A percentile compares a stretch with the other conserved stretches of the same genome.
Conservation (phyloP, 2,797 vertebrate genomes). For the Bovichtus variegatus region DNA sequence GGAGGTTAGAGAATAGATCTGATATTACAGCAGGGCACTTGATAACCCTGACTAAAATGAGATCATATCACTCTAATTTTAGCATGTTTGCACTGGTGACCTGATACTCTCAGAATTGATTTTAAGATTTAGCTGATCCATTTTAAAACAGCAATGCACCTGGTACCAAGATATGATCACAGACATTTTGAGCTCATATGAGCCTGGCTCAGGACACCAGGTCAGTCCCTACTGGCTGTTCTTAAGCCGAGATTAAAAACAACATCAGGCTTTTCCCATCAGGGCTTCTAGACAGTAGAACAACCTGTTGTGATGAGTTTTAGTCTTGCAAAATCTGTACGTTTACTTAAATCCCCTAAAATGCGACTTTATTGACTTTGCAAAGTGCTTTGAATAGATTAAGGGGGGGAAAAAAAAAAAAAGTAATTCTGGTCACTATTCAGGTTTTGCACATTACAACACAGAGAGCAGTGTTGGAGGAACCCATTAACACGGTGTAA, state of each 20-base stretch:
- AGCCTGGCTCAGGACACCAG: not conserved
- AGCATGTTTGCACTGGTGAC: constrained; percentile 36
- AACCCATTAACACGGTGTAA: not conserved
- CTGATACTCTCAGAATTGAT: constrained; percentile 42
- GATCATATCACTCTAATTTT: constrained; percentile 47
- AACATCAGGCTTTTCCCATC: constrained; percentile 29
- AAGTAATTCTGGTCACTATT: not conserved
- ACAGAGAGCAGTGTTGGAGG: not conserved
- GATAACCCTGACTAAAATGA: constrained; percentile 35
- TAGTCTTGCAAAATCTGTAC: not conserved
- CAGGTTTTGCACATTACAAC: constrained; percentile 3
- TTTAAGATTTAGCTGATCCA: constrained; percentile 45
- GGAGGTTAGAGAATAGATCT: constrained; percentile 30
- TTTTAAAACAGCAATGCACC: constrained; percentile 33
- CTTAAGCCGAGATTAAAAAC: constrained; percentile 31
- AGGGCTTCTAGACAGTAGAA: constrained; percentile 2
- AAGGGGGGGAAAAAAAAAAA: no score
- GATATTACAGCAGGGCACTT: constrained; percentile 10
- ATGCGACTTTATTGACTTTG: not conserved
- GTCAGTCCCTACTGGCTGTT: constrained; percentile 22
- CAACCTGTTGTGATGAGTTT: constrained; percentile 23
- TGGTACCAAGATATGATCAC: constrained; percentile 46
- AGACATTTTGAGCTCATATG: constrained; percentile 33
- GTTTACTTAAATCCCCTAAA: constrained; percentile 11
- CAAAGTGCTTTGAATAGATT: not conserved